Base-by-base conservation (phyloP, 2,113 vertebrate species). In the Brachyistius frenatus region DNA sequence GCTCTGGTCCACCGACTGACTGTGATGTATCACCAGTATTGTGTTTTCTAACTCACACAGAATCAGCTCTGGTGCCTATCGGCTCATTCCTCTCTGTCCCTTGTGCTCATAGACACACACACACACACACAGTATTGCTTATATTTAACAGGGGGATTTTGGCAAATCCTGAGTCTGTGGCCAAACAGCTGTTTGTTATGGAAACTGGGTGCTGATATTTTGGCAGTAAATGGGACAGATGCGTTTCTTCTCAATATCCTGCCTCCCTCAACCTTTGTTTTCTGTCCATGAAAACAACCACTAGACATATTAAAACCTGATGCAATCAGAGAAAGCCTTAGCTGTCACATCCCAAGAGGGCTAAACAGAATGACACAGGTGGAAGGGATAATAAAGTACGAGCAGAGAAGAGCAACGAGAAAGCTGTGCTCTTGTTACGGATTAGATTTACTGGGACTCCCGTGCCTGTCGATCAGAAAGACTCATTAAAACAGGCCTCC, bases 281-380 rank as follows among this genome's bases (percentile, higher is more conserved):
- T 63, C 46, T 62, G n/a, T 63, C 54, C 37, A 65, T 46, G 68
- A 78, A 76, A 83, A 81, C 77, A 78, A 78, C 30, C 77, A 75
- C 7, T 71, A 62, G 75, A 81, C 50, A 90, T 87, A 86, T 80
- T 86, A 89, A 88, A 86, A 76, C 72, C 79, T 85, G 75, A 89
- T 89, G 81, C 81, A 82, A 84, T 85, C 73, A 61, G 57, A 47
- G 7, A 63, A 60, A 37, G 15, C 3, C 41, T 44, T 4, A 9
- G 61, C 50, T 60, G 50, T 73, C 54, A 31, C 73, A 47, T 67
- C 76, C 57, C 35, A 37, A 46, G 77, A 72, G 46, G 50, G 61
- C 63, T 72, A 58, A 76, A 72, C 76, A 71, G 49, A 80, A 58
- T 37, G 64, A 69, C 68, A 58, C 80, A 73, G 78, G 65, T 81